phyloP scores from a whole-genome alignment of 92 coral and sea anemone genomes.

The Porites rus region DNA sequence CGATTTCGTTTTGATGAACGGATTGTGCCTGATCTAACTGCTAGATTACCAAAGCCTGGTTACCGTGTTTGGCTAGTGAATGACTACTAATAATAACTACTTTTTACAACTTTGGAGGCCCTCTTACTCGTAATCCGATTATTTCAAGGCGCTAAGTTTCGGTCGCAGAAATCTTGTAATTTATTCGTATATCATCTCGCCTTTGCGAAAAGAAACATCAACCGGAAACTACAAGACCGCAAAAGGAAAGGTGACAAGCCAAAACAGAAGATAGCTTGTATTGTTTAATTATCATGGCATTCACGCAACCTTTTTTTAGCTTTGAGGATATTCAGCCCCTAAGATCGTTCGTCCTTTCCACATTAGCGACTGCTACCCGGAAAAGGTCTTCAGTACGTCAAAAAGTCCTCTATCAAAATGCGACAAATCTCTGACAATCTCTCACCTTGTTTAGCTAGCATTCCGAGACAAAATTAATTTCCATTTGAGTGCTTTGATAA shows the following conservation, averaged over 20 bases:
- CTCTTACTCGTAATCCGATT: conserved; percentile 1
- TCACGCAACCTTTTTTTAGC: not conserved
- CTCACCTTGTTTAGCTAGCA: not conserved
- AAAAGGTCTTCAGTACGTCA: too few species aligned
- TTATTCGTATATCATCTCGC: not conserved
- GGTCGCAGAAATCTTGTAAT: not conserved
- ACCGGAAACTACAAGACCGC: conserved; percentile 27
- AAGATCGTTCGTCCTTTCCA: too few species aligned
- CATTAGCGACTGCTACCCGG: too few species aligned
- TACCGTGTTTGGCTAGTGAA: too few species aligned
- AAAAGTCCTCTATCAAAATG: not conserved
- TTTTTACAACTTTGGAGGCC: not conserved
- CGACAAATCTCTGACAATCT: conserved; percentile 6
- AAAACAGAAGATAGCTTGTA: not conserved
- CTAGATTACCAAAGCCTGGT: too few species aligned
- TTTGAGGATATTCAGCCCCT: not conserved
- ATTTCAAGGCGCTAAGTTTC: not conserved
- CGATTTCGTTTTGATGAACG: too few species aligned
- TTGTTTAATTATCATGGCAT: not conserved
- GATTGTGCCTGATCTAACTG: too few species aligned
- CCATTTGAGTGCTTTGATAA: conserved; percentile 9
- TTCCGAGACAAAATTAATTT: conserved; percentile 23
- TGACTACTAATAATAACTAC: too few species aligned
- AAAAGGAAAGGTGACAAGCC: not conserved
- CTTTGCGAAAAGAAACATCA: conserved; percentile 2